Evolutionary conservation across 2,797 vertebrate genomes (phyloP), one percentile per base, ranked within the genome.

Genomic region (Ambastaia sidthimunki): DNA sequence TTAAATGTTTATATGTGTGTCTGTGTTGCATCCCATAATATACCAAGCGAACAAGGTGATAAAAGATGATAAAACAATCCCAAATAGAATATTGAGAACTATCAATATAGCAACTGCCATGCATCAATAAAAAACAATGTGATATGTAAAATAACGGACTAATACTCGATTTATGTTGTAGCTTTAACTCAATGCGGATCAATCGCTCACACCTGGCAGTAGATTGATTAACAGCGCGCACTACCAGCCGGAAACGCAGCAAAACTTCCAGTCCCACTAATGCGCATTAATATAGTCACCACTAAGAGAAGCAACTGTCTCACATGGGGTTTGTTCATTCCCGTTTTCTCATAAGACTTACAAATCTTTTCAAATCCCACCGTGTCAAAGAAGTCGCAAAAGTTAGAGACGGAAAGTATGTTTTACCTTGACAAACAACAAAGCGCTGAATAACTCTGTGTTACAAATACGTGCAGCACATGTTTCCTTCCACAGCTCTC

Each of bases 401-500:
- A 10, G 62, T 37, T 4, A n/a, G 10, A 48, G 4, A 78, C 4
- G 23, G 44, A n/a, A 23, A 31, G 13, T 4, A 47, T 47, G 44
- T 62, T 52, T 37, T 25, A 71, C 0, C 1, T 28, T 25, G 10
- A 34, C 19, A 37, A 12, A 34, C 2, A 70, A 0, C 21, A 16
- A 52, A 13, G 59, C 75, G 34, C 73, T 16, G 65, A 75, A 72
- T 76, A 74, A 78, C 72, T 19, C 34, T 63, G 2, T 28, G 3
- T 60, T 7, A 71, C 21, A 3, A 16, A 16, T 15, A 13, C 52
- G 5, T 31, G 54, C 50, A 54, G 41, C 23, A 47, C 76, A 94
- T 95, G 94, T 94, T 95, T 86, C 86, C 90, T 4, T 92, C 92
- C 10, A 89, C 86, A 4, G 86, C 92, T 9, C 79, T 92, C n/a